These are phyloP conservation scores for Malurus melanocephalus DNA, from an alignment of 2,113 vertebrate genomes.

Conservation along the genomic window DNA sequence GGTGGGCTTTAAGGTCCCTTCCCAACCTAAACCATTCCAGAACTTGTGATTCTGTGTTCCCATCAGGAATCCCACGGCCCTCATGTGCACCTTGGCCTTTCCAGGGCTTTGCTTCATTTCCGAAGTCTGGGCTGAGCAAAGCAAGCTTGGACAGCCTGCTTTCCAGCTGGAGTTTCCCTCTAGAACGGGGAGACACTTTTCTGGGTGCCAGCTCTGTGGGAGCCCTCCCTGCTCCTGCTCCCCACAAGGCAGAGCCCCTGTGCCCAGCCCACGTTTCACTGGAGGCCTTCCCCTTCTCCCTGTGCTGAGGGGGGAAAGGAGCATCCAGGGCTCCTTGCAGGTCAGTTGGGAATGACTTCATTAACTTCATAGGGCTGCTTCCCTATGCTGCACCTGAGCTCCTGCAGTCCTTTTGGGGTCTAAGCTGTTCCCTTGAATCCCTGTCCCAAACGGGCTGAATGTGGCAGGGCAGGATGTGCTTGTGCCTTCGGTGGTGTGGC, in stretches of 20 bases:
- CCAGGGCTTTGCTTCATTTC: not conserved
- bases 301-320: not conserved
- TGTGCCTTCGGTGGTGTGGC: rapidly evolving
- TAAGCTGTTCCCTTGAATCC: not conserved
- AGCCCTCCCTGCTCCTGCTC: not conserved
- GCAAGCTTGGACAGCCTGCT: not conserved
- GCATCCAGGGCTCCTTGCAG: not conserved
- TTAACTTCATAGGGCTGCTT: not conserved
- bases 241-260: rapidly evolving
- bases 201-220: not conserved
- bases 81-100: not conserved
- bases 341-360: not conserved
- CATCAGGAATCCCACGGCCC: rapidly evolving
- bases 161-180: not conserved
- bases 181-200: not conserved
- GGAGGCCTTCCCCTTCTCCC: rapidly evolving
- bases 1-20: not conserved
- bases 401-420: rapidly evolving
- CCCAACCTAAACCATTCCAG: not conserved
- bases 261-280: rapidly evolving
- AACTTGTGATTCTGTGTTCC: not conserved
- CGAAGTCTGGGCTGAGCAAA: not conserved
- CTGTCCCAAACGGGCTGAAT: rapidly evolving
- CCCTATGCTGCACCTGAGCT: not conserved
- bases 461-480: too few species aligned